These are phyloP conservation scores for Chaetogeoica ovagalla DNA, from an alignment of 2,888 invertebrate genomes.

Conservation along the genomic window DNA sequence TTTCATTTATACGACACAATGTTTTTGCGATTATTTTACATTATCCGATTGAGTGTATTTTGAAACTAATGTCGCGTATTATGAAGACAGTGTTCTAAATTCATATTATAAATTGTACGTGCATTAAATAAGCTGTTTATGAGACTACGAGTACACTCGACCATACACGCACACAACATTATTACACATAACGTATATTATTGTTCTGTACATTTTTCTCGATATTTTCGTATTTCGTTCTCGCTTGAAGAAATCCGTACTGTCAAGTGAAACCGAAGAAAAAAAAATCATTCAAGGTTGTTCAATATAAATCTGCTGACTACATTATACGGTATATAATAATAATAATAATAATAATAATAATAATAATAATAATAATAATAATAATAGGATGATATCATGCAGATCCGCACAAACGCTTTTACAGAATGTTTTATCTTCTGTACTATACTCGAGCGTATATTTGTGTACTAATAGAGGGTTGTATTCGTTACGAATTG, in stretches of 20 bases:
- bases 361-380: no score
- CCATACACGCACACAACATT: not conserved
- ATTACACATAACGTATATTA: not conserved
- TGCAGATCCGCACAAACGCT: no score
- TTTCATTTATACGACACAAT: not conserved
- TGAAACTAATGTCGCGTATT: not conserved
- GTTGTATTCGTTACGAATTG: no score
- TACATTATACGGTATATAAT: not conserved
- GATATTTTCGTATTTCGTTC: no score
- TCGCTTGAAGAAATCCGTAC: not conserved
- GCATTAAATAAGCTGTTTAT: not conserved
- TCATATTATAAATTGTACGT: not conserved
- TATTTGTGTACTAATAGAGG: no score
- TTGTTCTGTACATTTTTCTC: not conserved
- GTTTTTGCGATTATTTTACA: not conserved
- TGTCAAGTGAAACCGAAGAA: not conserved
- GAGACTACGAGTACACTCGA: not conserved
- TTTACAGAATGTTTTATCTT: not conserved
- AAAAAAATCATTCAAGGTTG: not conserved
- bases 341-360: no score
- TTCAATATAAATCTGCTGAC: not conserved
- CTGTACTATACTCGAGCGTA: not conserved
- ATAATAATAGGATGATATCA: no score
- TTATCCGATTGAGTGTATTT: no score
- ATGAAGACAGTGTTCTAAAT: not conserved